These are phyloP conservation scores for Typhlomys cinereus DNA, from an alignment of 2,113 vertebrate genomes.

Conservation along the genomic window DNA sequence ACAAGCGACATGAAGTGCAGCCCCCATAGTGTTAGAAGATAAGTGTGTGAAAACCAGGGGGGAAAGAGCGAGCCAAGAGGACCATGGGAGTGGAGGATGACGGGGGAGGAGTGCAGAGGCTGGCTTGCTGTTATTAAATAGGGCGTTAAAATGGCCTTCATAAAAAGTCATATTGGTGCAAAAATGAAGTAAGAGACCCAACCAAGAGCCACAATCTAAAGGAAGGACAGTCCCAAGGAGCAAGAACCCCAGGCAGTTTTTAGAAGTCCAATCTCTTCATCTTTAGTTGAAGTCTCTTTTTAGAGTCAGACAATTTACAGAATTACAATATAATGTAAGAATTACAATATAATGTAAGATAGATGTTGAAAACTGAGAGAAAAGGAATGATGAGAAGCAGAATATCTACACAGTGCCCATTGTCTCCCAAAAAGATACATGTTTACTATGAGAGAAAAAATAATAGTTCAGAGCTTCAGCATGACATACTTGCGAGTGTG, in stretches of 20 bases:
- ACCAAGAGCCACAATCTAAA: neutral
- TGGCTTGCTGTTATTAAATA: neutral
- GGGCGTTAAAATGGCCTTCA: neutral
- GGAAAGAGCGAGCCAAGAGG: neutral
- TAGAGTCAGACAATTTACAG: neutral
- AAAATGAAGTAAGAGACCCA: neutral
- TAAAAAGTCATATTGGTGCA: neutral
- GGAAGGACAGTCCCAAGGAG: neutral
- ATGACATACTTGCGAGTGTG: neutral
- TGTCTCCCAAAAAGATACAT: neutral
- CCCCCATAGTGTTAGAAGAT: neutral
- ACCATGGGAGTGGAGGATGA: too few species aligned
- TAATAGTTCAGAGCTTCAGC: neutral
- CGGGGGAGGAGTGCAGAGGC: neutral
- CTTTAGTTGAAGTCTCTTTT: neutral
- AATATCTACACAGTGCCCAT: neutral
- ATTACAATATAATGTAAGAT: neutral
- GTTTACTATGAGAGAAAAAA: neutral
- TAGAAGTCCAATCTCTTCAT: neutral
- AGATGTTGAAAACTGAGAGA: neutral
- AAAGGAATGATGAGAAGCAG: neutral
- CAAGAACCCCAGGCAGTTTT: neutral
- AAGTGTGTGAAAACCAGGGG: neutral
- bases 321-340: neutral
- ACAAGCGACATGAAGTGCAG: neutral